These are phyloP conservation scores for Mythimna lalbum DNA, from an alignment of 2,888 invertebrate species.

Conservation along the genomic window DNA sequence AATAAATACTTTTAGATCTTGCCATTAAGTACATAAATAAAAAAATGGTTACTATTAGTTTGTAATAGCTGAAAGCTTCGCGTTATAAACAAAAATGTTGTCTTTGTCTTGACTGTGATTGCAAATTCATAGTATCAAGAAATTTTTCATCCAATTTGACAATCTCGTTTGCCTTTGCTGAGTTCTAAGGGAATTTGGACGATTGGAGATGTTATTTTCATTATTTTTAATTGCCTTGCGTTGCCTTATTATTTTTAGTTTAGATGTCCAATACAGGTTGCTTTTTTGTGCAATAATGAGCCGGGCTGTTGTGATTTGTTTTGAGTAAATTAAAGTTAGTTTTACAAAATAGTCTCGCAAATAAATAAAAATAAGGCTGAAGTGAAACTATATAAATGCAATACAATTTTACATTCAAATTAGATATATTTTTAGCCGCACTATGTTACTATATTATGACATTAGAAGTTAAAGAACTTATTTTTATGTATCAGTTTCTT, in stretches of 20 bases:
- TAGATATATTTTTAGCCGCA: background rate
- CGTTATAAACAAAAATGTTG: slow-evolving; percentile 23
- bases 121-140: slow-evolving; percentile 68
- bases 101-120: slow-evolving; percentile 70
- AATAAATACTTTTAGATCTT: slow-evolving; percentile 53
- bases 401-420: slow-evolving; percentile 9
- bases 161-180: slow-evolving; percentile 79
- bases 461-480: background rate
- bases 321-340: slow-evolving; percentile 12
- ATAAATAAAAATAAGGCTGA: slow-evolving; percentile 23
- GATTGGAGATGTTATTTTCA: slow-evolving; percentile 66
- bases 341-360: background rate
- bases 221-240: slow-evolving; percentile 16
- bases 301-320: slow-evolving; percentile 25
- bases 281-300: slow-evolving; percentile 16
- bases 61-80: slow-evolving; percentile 41
- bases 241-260: slow-evolving; percentile 37
- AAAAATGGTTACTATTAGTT: slow-evolving; percentile 58
- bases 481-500: background rate
- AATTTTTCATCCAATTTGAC: slow-evolving; percentile 32
- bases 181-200: slow-evolving; percentile 75
- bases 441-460: background rate
- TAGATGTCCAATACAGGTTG: background rate
- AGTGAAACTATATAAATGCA: slow-evolving; percentile 8
- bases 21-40: slow-evolving; percentile 53